Percentiles rank a stretch among this genome's conserved stretches.
Conservation (phyloP, 2,113 vertebrate species). For the Cephalopterus ornatus region DNA sequence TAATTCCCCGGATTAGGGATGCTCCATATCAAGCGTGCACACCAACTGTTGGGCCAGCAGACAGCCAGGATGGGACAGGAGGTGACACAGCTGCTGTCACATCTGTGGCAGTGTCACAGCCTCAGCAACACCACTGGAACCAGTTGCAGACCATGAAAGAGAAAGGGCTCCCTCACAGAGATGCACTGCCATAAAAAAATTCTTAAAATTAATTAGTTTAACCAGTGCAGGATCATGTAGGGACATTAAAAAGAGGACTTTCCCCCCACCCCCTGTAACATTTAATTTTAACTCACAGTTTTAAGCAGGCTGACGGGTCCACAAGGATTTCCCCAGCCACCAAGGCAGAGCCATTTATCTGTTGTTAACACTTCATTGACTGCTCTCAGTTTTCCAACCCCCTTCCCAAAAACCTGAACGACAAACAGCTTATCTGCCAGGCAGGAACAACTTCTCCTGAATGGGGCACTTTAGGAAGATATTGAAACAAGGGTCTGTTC, state of each 20-base stretch:
- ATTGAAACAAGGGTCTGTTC: neutral
- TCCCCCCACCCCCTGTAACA: neutral
- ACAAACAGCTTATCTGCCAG: neutral
- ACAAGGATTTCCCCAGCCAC: neutral
- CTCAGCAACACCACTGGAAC: neutral
- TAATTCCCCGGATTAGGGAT: neutral
- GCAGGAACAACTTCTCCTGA: neutral
- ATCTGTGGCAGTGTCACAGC: neutral
- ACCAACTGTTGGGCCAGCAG: neutral
- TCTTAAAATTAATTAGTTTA: neutral
- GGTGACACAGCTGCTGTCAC: neutral
- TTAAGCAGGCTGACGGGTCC: neutral
- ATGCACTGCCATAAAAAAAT: neutral
- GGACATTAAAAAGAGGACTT: neutral
- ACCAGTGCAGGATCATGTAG: neutral
- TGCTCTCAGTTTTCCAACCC: neutral
- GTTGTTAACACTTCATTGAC: neutral
- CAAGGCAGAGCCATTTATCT: neutral
- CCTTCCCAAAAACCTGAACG: neutral
- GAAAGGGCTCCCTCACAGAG: neutral
- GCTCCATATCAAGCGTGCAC: neutral
- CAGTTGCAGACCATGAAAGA: rapidly evolving
- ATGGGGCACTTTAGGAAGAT: neutral
- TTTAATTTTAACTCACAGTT: neutral
- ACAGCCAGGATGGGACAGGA: neutral